Conservation (phyloP, 2,888 invertebrate genomes). For the Vandiemenella viatica region DNA sequence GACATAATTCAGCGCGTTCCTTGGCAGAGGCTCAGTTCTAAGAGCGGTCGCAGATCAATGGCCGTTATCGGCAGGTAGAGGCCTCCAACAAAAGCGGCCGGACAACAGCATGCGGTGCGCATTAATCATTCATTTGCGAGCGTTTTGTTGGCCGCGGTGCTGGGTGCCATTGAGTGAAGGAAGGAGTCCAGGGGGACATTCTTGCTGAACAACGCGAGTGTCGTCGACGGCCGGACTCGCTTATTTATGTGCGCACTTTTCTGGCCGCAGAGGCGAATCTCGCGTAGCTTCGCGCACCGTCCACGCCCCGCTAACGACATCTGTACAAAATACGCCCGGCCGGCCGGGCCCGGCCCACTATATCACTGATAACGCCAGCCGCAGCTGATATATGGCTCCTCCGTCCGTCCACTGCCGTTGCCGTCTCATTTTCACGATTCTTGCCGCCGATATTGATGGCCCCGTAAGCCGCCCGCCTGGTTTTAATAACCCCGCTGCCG, state of each 20-base stretch:
- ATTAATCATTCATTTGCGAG: conserved; percentile 1
- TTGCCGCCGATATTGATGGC: too few relatives aligned
- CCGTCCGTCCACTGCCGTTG: not conserved
- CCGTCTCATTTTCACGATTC: too few relatives aligned
- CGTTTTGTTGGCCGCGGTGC: conserved; percentile 1
- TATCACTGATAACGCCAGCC: not conserved
- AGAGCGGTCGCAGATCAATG: too few relatives aligned
- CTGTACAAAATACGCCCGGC: not conserved
- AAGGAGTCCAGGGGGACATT: too few relatives aligned
- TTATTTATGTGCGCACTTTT: not conserved
- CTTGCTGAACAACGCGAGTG: not conserved
- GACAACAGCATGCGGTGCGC: not conserved
- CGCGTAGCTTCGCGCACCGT: too few relatives aligned
- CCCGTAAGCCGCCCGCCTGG: too few relatives aligned
- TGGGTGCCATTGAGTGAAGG: too few relatives aligned
- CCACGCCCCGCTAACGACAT: not conserved
- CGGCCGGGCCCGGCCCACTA: not conserved
- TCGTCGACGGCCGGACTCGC: not conserved
- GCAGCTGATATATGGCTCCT: not conserved
- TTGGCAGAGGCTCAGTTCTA: too few relatives aligned
- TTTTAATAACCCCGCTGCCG: too few relatives aligned
- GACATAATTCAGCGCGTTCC: too few relatives aligned
- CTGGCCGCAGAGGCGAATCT: not conserved
- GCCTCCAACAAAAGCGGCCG: not conserved
- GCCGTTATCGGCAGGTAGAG: too few relatives aligned